Conservation (phyloP, 2,797 vertebrate genomes). For the Schizothorax lantsangensis region DNA sequence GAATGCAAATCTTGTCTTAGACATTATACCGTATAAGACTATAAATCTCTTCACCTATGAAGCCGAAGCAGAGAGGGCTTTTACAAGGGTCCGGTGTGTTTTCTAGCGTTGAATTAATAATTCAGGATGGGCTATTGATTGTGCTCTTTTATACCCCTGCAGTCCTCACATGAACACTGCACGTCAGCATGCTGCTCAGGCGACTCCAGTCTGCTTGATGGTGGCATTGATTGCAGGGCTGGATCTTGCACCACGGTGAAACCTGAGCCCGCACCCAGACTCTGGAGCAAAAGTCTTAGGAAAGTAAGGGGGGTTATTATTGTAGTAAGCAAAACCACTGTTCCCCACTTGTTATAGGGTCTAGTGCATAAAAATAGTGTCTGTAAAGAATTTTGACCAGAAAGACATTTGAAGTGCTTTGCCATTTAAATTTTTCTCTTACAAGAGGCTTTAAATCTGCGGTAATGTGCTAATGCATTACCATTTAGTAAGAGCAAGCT, state of each 20-base stretch:
- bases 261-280: constrained; percentile 53
- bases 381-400: background rate
- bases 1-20: constrained; percentile 43
- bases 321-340: constrained; percentile 39
- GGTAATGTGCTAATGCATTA: constrained; percentile 11
- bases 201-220: constrained; percentile 49
- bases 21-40: background rate
- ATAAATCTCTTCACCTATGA: background rate
- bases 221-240: constrained; percentile 62
- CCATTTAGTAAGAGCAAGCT: constrained; percentile 18
- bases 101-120: constrained; percentile 73
- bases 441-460: constrained; percentile 5
- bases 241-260: constrained; percentile 55
- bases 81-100: constrained; percentile 51
- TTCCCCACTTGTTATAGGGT: constrained; percentile 31
- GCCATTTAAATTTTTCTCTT: background rate
- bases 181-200: constrained; percentile 56
- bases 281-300: constrained; percentile 16
- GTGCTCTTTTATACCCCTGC: constrained; percentile 63
- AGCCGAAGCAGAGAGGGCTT: background rate
- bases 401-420: background rate
- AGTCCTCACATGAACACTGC: constrained; percentile 58
- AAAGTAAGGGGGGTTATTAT: constrained; percentile 18
- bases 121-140: constrained; percentile 75
- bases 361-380: constrained; percentile 4